Base-by-base conservation (phyloP, 2,888 invertebrate genomes). In the Drosophila putrida region DNA sequence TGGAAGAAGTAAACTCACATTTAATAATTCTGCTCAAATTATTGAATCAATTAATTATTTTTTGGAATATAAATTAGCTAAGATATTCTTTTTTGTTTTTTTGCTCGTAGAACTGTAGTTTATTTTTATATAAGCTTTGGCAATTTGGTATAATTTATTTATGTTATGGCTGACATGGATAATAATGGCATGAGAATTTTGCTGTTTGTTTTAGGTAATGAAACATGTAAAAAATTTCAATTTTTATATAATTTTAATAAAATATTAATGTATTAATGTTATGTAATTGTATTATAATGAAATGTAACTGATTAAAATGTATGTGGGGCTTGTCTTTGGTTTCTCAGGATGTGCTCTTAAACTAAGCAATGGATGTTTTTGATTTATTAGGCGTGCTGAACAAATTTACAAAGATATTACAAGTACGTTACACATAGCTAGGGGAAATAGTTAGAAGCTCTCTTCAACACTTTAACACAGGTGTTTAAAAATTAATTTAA, bases 181-280 rank as follows among this genome's bases (percentile, higher is more conserved):
- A 62, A 75, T 69, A 65, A 83, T 82, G 82, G 72, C 84, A 86
- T 83, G 87, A 75, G 67, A 80, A 80, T 83, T 83, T 86, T 60
- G 69, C 67, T 82, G 60, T 63, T 74, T 74, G 57, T 66, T 63
- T 54, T 50, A 51, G 46, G 31, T 43, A 39, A 59, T 55, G 55
- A 60, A 36, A 33, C 9, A 57, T 69, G 28, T 53, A 33, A 57
- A 57, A 43, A 35, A 27, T 31, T 20, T 20, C 20, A 20, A 20
- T 20, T 20, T 20, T 20, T 20, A 20, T 20, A 20, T 20, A 58
- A 25, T 6, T 6, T 28, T 28, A 39, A 47, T 35, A 36, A 43
- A 20, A 20, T 36, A 35, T 20, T 20, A 20, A 20, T 20, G 20
- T 20, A 1, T 20, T 20, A 20, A 20, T 20, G 20, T 20, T 20